phyloP scores from a whole-genome alignment of 2,888 invertebrate genomes.

The Gnatocerus cornutus region DNA sequence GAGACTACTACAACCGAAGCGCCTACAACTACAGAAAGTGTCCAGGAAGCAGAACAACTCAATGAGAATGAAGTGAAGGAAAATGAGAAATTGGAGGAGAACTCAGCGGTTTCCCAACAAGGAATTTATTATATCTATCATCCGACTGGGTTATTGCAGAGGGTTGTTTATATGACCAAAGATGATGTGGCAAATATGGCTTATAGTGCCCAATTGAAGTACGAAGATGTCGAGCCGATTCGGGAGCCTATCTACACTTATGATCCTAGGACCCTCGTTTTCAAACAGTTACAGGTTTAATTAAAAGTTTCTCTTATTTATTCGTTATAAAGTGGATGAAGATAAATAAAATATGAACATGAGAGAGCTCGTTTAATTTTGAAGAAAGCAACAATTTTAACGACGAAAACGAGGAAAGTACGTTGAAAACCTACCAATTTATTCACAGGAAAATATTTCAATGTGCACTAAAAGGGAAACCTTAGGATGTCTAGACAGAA shows the following conservation, averaged over 20 bases:
- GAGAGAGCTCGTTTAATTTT: neutral
- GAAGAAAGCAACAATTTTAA: neutral
- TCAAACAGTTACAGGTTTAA: slow-evolving; percentile 54
- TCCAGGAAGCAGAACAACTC: slow-evolving; percentile 41
- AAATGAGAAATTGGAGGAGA: slow-evolving; percentile 56
- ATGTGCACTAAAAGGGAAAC: too few species aligned
- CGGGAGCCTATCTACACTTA: slow-evolving; percentile 77
- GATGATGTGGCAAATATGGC: slow-evolving; percentile 76
- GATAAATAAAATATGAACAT: neutral
- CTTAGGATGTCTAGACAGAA: too few species aligned
- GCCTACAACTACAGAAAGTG: slow-evolving; percentile 65
- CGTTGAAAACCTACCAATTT: too few species aligned
- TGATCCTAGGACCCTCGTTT: slow-evolving; percentile 64
- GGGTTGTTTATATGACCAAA: slow-evolving; percentile 76
- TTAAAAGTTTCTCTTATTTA: too few species aligned
- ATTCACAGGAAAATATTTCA: too few species aligned
- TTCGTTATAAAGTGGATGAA: too few species aligned
- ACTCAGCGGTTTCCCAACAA: slow-evolving; percentile 60
- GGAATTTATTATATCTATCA: slow-evolving; percentile 80
- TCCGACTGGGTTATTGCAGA: slow-evolving; percentile 77
- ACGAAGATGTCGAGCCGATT: slow-evolving; percentile 77
- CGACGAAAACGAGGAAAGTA: too few species aligned
- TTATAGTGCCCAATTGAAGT: slow-evolving; percentile 77
- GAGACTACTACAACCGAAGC: slow-evolving; percentile 61
- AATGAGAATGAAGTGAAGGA: slow-evolving; percentile 47